Evolutionary conservation across 2,888 invertebrate genomes (phyloP).

Genomic region (Drosophila mimetica): DNA sequence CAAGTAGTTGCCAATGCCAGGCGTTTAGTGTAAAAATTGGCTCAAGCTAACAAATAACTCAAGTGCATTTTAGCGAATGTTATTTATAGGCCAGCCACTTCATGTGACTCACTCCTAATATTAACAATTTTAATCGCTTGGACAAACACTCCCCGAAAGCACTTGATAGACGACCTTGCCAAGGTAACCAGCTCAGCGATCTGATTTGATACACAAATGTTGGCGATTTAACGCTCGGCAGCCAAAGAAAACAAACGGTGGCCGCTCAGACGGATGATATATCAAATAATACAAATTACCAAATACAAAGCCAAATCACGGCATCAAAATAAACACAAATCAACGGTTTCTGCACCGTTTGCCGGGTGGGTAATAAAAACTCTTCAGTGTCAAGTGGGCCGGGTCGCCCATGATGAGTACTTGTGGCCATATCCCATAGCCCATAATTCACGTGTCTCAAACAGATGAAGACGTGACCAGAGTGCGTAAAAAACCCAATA

Average conservation of each 20-base stretch:
- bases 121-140: constrained; percentile 34
- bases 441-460: constrained; percentile 66
- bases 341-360: constrained; percentile 47
- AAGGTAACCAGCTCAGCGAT: constrained; percentile 43
- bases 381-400: constrained; percentile 50
- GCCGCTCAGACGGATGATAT: constrained; percentile 21
- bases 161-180: constrained; percentile 61
- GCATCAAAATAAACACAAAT: constrained; percentile 42
- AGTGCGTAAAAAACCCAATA: constrained; percentile 49
- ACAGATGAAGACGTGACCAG: constrained; percentile 61
- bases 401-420: constrained; percentile 24
- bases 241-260: constrained; percentile 36
- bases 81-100: constrained; percentile 30
- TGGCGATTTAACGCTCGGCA: constrained; percentile 35
- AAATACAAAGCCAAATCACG: constrained; percentile 36
- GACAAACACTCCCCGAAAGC: constrained; percentile 27
- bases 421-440: constrained; percentile 25
- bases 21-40: constrained; percentile 21
- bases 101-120: constrained; percentile 16
- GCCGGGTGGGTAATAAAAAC: constrained; percentile 31
- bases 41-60: constrained; percentile 20
- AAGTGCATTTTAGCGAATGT: constrained; percentile 20
- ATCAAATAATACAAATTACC: constrained; percentile 30
- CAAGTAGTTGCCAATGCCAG: constrained; percentile 21
- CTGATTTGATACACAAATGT: constrained; percentile 26